Evolutionary conservation across 2,888 invertebrate species (phyloP), one percentile per base, ranked within the genome.

Genomic region (Catocala fraxini): DNA sequence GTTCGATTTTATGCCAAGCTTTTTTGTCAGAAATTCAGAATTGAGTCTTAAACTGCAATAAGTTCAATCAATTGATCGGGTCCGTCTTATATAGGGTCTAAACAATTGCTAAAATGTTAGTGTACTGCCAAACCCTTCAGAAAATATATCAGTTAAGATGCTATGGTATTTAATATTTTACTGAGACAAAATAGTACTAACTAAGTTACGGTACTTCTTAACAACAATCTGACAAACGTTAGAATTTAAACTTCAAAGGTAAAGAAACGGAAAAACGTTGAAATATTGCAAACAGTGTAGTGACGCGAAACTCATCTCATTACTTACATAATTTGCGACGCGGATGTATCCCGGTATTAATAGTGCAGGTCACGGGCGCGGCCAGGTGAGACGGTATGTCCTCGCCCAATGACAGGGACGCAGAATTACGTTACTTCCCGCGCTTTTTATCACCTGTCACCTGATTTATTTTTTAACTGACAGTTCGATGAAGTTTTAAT

Each of bases 281-380:
- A 62, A 62, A 71, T 65, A 67, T 41, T 58, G 63, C 71, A 65
- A 63, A 63, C 39, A 74, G 65, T 70, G 72, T 73, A 79, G 67
- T 71, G 77, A 79, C 75, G 75, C 47, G 65, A 70, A 65, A 61
- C 55, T 67, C 62, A 70, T 79, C 35, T 39, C 35, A 39, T 39
- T 35, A 13, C 12, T 51, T 79, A 71, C 58, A 54, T 74, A 76
- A 77, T 65, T 48, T 75, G 73, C 62, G 60, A 70, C 77, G 77
- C 73, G 75, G 73, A 75, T 75, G 78, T 65, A 56, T 71, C 63
- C 65, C 58, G 66, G 68, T 82, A 82, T 82, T 74, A 73, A 67
- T 77, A 77, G 73, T 69, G 60, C 63, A 59, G 83, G 82, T 80
- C 80, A 82, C 73, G 84, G 82, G 76, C 81, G 71, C 65, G 60